Conservation (phyloP, 2,888 invertebrate species). For the Trilocha varians region DNA sequence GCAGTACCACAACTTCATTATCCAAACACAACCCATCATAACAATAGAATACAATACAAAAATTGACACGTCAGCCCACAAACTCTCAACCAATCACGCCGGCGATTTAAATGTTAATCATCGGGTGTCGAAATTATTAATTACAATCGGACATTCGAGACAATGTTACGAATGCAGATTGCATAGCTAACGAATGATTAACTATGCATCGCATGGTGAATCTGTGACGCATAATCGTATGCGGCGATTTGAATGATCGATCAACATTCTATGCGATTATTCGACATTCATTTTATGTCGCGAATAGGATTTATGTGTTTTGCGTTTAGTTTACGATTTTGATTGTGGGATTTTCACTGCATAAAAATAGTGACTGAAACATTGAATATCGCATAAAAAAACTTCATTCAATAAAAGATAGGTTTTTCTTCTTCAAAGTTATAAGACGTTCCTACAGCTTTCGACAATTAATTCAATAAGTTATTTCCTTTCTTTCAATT, state of each 20-base stretch:
- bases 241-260: neutral
- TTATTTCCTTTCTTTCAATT: too few relatives aligned
- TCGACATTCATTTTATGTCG: slow-evolving; percentile 17
- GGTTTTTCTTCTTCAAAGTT: too few relatives aligned
- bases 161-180: slow-evolving; percentile 67
- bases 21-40: too few relatives aligned
- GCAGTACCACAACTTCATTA: too few relatives aligned
- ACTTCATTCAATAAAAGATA: too few relatives aligned
- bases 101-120: slow-evolving; percentile 66
- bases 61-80: slow-evolving; percentile 2
- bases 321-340: neutral
- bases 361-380: too few relatives aligned
- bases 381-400: too few relatives aligned
- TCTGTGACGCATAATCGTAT: slow-evolving; percentile 1
- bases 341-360: neutral
- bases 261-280: neutral
- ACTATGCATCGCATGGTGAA: slow-evolving; percentile 31
- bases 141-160: slow-evolving; percentile 47
- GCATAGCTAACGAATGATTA: slow-evolving; percentile 67
- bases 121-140: slow-evolving; percentile 70
- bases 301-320: neutral
- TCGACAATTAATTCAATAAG: too few relatives aligned
- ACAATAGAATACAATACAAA: slow-evolving; percentile 11
- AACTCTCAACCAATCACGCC: slow-evolving; percentile 33
- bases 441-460: too few relatives aligned